A percentile compares a stretch with the other conserved stretches of the same genome.
phyloP scores from a whole-genome alignment of 2,797 vertebrate genomes.

The Enteromius radiatus region DNA sequence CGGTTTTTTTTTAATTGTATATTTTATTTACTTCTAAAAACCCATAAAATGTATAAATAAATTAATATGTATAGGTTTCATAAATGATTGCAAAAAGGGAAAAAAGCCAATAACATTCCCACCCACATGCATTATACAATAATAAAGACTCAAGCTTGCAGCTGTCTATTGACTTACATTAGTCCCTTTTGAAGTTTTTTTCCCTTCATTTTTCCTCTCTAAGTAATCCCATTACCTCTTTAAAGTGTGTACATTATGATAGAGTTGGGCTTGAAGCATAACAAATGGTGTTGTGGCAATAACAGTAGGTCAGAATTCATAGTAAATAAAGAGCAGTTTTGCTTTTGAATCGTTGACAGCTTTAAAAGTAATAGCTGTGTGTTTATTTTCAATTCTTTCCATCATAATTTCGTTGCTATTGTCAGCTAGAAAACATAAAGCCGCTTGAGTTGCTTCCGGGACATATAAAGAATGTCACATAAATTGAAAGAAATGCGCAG shows the following conservation, averaged over 20 bases:
- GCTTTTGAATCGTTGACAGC: neutral
- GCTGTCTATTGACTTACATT: neutral
- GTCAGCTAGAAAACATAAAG: conserved; percentile 19
- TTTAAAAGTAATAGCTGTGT: conserved; percentile 14
- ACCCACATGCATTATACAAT: neutral
- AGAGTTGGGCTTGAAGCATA: neutral
- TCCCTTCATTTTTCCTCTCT: neutral
- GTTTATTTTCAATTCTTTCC: conserved; percentile 14
- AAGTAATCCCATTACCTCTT: conserved; percentile 1
- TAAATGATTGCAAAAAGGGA: neutral
- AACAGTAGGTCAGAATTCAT: conserved; percentile 16
- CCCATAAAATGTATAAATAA: no score
- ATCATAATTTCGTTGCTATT: neutral
- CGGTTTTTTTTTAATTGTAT: no score
- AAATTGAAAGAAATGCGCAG: neutral
- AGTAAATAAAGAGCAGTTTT: conserved; percentile 7
- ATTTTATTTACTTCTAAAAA: no score
- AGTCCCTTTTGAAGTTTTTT: neutral
- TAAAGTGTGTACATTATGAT: neutral
- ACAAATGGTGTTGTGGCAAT: neutral
- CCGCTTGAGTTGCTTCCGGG: neutral
- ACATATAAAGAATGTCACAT: neutral
- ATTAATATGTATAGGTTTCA: neutral
- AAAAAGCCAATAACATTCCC: neutral
- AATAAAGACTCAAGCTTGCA: neutral